phyloP scores from a whole-genome alignment of 2,888 invertebrate genomes.

The Clepsis dumicolana region DNA sequence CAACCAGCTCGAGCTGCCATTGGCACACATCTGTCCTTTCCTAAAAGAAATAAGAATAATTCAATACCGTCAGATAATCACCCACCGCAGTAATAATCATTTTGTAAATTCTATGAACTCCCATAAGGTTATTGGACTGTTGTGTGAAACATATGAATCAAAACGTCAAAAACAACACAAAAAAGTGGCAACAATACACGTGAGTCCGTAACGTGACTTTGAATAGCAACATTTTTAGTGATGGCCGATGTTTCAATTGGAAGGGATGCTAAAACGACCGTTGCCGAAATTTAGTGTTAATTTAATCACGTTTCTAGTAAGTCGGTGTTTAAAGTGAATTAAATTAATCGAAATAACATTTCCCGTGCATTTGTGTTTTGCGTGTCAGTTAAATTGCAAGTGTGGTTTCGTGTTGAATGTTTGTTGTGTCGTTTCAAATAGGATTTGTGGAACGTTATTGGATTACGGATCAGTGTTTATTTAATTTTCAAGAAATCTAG shows the following conservation, averaged over 20 bases:
- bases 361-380: constrained; percentile 68
- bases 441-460: constrained; percentile 81
- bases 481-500: constrained; percentile 72
- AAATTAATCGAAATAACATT: constrained; percentile 60
- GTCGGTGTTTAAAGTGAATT: constrained; percentile 72
- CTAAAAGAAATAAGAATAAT: too few relatives aligned
- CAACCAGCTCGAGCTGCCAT: neutral
- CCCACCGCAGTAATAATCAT: neutral
- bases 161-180: constrained; percentile 10
- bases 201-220: constrained; percentile 74
- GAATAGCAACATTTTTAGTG: constrained; percentile 72
- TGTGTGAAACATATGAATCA: neutral
- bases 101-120: neutral
- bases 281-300: constrained; percentile 75
- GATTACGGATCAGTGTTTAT: constrained; percentile 80
- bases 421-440: constrained; percentile 80
- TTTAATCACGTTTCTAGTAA: constrained; percentile 73
- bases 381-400: constrained; percentile 68
- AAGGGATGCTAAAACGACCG: constrained; percentile 67
- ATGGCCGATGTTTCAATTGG: constrained; percentile 82
- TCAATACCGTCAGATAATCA: too few relatives aligned
- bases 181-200: constrained; percentile 62
- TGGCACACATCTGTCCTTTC: too few relatives aligned
- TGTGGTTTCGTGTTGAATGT: constrained; percentile 74
- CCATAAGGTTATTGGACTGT: neutral